Evolutionary conservation across 2,797 vertebrate genomes (phyloP), one percentile per base, ranked within the genome.

Genomic region (Protonibea diacanthus): DNA sequence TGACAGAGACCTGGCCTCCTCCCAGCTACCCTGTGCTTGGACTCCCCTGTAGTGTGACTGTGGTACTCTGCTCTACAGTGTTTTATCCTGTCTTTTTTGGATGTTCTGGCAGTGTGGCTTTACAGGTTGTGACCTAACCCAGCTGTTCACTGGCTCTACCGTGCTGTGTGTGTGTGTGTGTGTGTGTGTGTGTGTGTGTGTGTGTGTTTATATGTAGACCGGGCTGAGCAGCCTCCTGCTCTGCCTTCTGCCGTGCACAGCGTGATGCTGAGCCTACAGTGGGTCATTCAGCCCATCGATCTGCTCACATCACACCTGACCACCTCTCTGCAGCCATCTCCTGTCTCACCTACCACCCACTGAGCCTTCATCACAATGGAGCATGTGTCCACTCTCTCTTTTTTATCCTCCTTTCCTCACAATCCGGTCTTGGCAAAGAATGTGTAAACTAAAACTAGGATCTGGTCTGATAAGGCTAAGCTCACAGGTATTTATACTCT

Each of bases 121-220:
- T 84, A 78, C 87, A 84, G 89, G 83, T 86, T 81, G 62, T 81
- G 88, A 89, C 89, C 88, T 82, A 52, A 78, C n/a, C 86, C 85
- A 87, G 85, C 89, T 91, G 87, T 81, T 78, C 61, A n/a, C 11
- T 56, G 53, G 52, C 59, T 65, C 59, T 42, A 55, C 44, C 8
- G 15, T 51, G 53, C 38, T 68, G 18, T 7, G 2, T 52, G 3
- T 44, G 17, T 75, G 27, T n/a, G n/a, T 60, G 49, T 55, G 52
- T 33, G 59, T 38, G 29, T 42, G 44, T 74, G 40, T 49, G 49
- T 65, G 66, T 29, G 29, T 29, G 29, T 29, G 29, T 29, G 8
- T 65, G 18, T 5, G 2, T 52, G 3, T 44, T 14, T 75, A 21
- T n/a, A 40, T 44, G 62, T 25, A 38, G 40, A 70, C 44, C 42